Evolutionary conservation across 2,797 vertebrate species (phyloP).

Genomic region (Chaenodraco wilsoni): DNA sequence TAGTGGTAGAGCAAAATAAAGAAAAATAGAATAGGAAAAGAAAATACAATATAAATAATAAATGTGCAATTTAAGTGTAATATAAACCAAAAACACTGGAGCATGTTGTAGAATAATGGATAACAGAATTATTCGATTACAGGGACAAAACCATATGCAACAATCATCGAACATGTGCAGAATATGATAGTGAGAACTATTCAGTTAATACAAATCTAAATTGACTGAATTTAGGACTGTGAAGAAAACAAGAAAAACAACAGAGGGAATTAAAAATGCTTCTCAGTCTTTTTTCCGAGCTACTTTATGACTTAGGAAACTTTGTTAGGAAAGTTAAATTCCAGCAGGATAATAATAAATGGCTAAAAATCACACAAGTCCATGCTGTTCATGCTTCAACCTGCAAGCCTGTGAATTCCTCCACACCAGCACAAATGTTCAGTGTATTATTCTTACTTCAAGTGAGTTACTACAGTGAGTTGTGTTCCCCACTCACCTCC

Average conservation of each 20-base stretch:
- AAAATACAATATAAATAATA: slow-evolving; percentile 34
- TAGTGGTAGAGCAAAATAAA: slow-evolving; percentile 44
- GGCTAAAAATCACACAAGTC: neutral
- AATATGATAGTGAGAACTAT: slow-evolving; percentile 5
- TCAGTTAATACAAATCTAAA: slow-evolving; percentile 10
- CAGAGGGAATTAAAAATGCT: neutral
- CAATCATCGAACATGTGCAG: slow-evolving; percentile 1
- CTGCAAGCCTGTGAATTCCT: slow-evolving; percentile 18
- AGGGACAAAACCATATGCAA: neutral
- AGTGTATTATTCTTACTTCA: slow-evolving; percentile 40
- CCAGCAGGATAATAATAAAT: slow-evolving; percentile 12
- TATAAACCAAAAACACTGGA: slow-evolving; percentile 12
- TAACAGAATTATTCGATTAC: slow-evolving; percentile 4
- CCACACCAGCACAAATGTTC: slow-evolving; percentile 10
- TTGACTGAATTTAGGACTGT: neutral
- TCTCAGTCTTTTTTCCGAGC: neutral
- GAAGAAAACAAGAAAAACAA: neutral
- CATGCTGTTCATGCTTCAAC: slow-evolving; percentile 11
- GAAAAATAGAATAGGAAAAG: slow-evolving; percentile 24
- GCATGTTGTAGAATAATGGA: neutral
- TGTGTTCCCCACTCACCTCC: slow-evolving; percentile 54
- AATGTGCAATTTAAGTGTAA: slow-evolving; percentile 18
- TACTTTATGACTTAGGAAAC: neutral
- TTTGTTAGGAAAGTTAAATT: slow-evolving; percentile 27
- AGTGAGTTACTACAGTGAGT: slow-evolving; percentile 44